These are phyloP conservation scores for Hydrophis major DNA, from an alignment of 2,797 vertebrate genomes.

Conservation along the genomic window DNA sequence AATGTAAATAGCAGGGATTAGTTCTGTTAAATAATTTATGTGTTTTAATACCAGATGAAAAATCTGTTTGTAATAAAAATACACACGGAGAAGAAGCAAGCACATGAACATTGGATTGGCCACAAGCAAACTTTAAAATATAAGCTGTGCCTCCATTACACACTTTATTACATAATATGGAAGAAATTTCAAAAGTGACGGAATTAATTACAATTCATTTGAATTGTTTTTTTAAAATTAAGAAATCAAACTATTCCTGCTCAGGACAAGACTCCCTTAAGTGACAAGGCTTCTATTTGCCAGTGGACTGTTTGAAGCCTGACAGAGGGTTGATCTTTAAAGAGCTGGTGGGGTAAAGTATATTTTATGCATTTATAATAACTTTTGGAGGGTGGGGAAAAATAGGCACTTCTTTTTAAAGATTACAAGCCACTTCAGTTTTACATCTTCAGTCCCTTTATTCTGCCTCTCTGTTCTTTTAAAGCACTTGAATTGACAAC, in stretches of 20 bases:
- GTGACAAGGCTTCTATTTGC: neutral
- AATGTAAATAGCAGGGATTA: slow-evolving; percentile 34
- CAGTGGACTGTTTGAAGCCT: neutral
- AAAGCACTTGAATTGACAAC: neutral
- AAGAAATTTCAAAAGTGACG: neutral
- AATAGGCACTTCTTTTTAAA: neutral
- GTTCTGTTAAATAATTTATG: slow-evolving; percentile 57
- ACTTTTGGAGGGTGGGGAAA: neutral
- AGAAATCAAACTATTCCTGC: neutral
- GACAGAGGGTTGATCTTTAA: slow-evolving; percentile 3
- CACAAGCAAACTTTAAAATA: slow-evolving; percentile 11
- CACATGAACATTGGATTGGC: slow-evolving; percentile 54
- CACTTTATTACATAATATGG: neutral
- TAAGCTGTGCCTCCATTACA: neutral
- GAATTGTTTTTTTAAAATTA: neutral
- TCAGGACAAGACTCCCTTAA: neutral
- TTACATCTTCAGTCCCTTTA: neutral
- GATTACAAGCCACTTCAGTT: neutral
- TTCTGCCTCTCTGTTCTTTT: neutral
- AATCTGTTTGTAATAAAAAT: slow-evolving; percentile 56
- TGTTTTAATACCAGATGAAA: slow-evolving; percentile 52
- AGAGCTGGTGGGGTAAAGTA: neutral
- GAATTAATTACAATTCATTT: fast-evolving
- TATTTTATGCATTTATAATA: neutral
- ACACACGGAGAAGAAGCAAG: slow-evolving; percentile 52